phyloP scores from a whole-genome alignment of 64 coral and sea anemone genomes.

The Anthopleura sola region DNA sequence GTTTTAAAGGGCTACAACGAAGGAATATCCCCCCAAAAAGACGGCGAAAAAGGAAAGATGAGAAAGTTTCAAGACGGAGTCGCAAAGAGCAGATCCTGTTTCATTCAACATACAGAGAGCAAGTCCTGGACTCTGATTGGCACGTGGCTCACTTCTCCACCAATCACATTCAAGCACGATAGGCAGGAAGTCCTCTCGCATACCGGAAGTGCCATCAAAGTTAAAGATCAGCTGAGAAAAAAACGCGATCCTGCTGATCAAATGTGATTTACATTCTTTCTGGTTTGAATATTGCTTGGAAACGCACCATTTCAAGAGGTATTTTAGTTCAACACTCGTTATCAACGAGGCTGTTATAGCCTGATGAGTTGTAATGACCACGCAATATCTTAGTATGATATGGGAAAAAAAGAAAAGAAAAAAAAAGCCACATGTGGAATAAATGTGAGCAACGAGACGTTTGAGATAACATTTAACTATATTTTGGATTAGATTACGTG shows the following conservation, averaged over 20 bases:
- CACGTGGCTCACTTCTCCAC: slow-evolving; percentile 13
- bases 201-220: slow-evolving; percentile 22
- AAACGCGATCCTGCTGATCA: not conserved
- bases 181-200: slow-evolving; percentile 3
- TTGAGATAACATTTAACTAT: not conserved
- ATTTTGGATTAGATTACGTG: slow-evolving; percentile 1
- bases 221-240: slow-evolving; percentile 7
- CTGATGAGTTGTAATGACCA: not conserved
- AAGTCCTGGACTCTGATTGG: slow-evolving; percentile 25
- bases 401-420: not conserved
- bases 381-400: not conserved
- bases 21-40: slow-evolving; percentile 1
- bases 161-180: slow-evolving; percentile 30
- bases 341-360: not conserved
- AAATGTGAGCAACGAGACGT: not conserved
- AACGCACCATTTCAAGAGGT: not conserved
- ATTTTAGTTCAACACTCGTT: not conserved
- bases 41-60: slow-evolving; percentile 11
- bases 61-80: not conserved
- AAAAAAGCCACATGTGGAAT: not conserved
- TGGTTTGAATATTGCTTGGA: not conserved
- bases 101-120: slow-evolving; percentile 6
- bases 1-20: not conserved
- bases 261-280: not conserved
- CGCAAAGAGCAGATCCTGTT: not conserved